Evolutionary conservation across 1,140 invertebrate species (phyloP), one percentile per base, ranked within the genome.

Genomic region (Cardiocondyla obscurior): DNA sequence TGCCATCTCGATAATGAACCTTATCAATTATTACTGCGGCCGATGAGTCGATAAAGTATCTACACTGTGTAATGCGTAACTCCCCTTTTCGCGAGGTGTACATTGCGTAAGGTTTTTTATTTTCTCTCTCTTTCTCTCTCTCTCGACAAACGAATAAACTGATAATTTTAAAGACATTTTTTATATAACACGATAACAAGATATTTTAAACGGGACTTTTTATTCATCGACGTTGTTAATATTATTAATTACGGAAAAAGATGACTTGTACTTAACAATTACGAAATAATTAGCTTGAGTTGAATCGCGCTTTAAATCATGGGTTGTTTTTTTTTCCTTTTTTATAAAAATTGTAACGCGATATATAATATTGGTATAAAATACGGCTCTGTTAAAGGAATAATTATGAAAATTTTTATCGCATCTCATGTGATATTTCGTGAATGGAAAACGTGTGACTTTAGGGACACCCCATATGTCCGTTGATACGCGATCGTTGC

Each of bases 261-360:
- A 46, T n/a, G 3, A 8, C 25, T 0, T 36, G 8, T 36, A 19
- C 90, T 91, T 91, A 91, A 91, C 89, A 89, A 88, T 92, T 92
- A 91, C 91, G 91, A 90, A 90, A 92, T 88, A 91, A 90, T 90
- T 82, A 73, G 30, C 46, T 58, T 28, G 53, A 49, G 28, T 36
- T 55, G 86, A 64, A 76, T 88, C 84, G 82, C 74, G 25, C 10
- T 69, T 46, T n/a, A n/a, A n/a, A n/a, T n/a, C n/a, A n/a, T n/a
- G n/a, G n/a, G n/a, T n/a, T n/a, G n/a, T n/a, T n/a, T n/a, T n/a
- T n/a, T n/a, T n/a, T n/a, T n/a, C n/a, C n/a, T n/a, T n/a, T n/a
- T n/a, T n/a, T n/a, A n/a, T n/a, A n/a, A n/a, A n/a, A n/a, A n/a
- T n/a, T n/a, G n/a, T n/a, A n/a, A n/a, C n/a, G n/a, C 10, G 8